A percentile compares a stretch with the other conserved stretches of the same genome.
phyloP scores from a whole-genome alignment of 2,113 vertebrate species.

The Chaenocephalus aceratus region DNA sequence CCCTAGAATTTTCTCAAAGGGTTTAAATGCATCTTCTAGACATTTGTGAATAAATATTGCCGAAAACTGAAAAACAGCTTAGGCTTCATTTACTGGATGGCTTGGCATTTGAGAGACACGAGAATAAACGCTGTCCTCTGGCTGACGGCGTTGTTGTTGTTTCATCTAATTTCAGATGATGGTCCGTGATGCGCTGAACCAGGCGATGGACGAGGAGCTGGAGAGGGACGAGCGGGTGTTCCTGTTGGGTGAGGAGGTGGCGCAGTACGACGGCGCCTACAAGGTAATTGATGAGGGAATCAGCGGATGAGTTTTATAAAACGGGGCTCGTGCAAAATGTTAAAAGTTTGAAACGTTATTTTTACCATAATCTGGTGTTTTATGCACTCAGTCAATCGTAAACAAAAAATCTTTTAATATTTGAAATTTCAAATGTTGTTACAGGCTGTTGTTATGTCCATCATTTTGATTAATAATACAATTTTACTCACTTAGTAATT shows the following conservation, averaged over 20 bases:
- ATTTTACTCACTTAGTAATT: neutral
- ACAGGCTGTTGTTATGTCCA: neutral
- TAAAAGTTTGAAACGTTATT: no score
- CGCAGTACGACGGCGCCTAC: slow-evolving; percentile 98
- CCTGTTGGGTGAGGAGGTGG: slow-evolving; percentile 96
- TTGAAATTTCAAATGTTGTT: no score
- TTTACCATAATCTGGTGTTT: no score
- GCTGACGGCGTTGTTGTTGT: neutral
- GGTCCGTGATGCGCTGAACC: slow-evolving; percentile 96
- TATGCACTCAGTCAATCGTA: no score
- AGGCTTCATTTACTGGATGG: neutral
- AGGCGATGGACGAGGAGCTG: slow-evolving; percentile 97
- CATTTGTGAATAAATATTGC: no score
- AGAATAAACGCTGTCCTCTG: neutral
- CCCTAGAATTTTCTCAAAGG: no score
- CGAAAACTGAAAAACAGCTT: no score
- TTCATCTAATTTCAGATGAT: slow-evolving; percentile 85
- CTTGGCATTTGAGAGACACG: neutral
- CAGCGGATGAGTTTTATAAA: neutral
- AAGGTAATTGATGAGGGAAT: slow-evolving; percentile 84
- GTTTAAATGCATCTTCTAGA: no score
- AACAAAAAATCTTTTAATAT: no score
- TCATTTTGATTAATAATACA: neutral
- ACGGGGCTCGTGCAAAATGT: no score
- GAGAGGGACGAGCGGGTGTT: slow-evolving; percentile 96